These are phyloP conservation scores for Sinelater perroti DNA, from an alignment of 2,888 invertebrate species.

Conservation along the genomic window DNA sequence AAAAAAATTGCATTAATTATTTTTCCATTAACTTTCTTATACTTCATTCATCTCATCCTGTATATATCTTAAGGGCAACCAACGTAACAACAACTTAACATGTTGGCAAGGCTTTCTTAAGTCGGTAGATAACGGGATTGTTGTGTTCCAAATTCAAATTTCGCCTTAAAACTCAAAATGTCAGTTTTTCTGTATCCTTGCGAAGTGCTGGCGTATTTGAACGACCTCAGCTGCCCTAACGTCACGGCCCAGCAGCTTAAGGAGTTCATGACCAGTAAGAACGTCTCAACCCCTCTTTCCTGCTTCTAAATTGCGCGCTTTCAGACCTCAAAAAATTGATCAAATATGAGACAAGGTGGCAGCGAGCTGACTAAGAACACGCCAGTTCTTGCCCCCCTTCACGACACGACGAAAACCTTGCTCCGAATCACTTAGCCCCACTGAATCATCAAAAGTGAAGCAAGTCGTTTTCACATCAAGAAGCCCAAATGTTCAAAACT, in stretches of 20 bases:
- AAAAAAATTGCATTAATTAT: too few relatives aligned
- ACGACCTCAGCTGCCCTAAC: conserved; percentile 79
- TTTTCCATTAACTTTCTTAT: too few relatives aligned
- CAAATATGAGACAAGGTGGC: conserved; percentile 66
- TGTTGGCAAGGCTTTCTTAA: too few relatives aligned
- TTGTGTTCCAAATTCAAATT: conserved; percentile 6
- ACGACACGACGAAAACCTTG: not conserved
- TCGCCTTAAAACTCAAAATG: conserved; percentile 40
- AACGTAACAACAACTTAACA: too few relatives aligned
- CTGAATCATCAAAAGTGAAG: conserved; percentile 16
- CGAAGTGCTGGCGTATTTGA: conserved; percentile 77
- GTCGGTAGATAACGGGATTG: too few relatives aligned
- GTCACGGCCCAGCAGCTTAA: conserved; percentile 78
- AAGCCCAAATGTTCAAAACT: not conserved
- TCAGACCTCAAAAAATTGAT: conserved; percentile 75
- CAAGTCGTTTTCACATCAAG: conserved; percentile 50
- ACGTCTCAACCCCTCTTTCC: not conserved
- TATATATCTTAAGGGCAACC: too few relatives aligned
- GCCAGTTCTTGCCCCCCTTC: not conserved
- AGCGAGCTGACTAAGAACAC: conserved; percentile 39
- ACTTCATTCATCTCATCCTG: too few relatives aligned
- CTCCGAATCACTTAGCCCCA: not conserved
- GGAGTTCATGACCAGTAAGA: conserved; percentile 79
- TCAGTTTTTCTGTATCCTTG: conserved; percentile 69
- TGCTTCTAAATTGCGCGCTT: conserved; percentile 42